Conservation (phyloP, 1,140 invertebrate genomes). For the Leptinotarsa defecta region DNA sequence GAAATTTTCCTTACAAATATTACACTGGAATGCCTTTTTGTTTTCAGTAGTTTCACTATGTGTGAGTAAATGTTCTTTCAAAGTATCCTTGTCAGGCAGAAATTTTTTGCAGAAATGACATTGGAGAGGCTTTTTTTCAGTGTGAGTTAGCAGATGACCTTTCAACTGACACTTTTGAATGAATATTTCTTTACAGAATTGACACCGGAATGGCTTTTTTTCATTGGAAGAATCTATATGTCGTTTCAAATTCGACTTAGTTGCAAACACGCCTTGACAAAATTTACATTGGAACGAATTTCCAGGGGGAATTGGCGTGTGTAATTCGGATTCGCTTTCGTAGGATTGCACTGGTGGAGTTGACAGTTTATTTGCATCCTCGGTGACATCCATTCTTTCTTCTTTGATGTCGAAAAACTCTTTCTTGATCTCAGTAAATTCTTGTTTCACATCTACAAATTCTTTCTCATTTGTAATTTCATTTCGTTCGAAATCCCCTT, state of each 20-base stretch:
- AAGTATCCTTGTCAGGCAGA: conserved; percentile 29
- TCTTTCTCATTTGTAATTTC: too few relatives aligned
- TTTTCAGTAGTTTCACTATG: conserved; percentile 74
- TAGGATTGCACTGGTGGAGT: too few relatives aligned
- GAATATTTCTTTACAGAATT: conserved; percentile 2
- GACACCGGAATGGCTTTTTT: neutral
- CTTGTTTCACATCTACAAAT: too few relatives aligned
- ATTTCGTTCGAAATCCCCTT: too few relatives aligned
- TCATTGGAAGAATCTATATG: neutral
- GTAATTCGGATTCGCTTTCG: too few relatives aligned
- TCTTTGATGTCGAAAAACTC: too few relatives aligned
- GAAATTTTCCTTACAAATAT: conserved; percentile 56
- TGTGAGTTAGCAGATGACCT: neutral
- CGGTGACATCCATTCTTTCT: too few relatives aligned
- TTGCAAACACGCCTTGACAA: too few relatives aligned
- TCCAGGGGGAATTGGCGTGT: too few relatives aligned
- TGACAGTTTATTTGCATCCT: too few relatives aligned
- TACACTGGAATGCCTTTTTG: conserved; percentile 67
- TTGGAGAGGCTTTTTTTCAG: neutral
- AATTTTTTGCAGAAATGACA: conserved; percentile 17
- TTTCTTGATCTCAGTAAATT: too few relatives aligned
- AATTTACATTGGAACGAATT: too few relatives aligned
- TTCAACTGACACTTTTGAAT: conserved; percentile 9
- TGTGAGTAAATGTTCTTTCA: conserved; percentile 47
- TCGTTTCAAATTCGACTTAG: neutral